Evolutionary conservation across 2,797 vertebrate species (phyloP), one percentile per base, ranked within the genome.

Genomic region (Podarcis siculus): DNA sequence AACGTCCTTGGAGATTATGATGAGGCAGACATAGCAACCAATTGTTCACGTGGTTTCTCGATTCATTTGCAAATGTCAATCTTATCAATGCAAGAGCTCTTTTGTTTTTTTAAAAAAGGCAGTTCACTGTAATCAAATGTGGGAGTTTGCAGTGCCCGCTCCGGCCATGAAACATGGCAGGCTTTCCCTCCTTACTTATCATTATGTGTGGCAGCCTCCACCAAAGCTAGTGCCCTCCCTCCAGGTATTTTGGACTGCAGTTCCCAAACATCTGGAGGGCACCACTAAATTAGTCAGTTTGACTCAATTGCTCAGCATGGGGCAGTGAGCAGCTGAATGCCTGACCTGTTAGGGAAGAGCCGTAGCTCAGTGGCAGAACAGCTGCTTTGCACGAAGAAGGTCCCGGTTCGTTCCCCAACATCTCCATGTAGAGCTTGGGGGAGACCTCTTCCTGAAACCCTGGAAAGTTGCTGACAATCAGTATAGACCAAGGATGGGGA

Each of bases 401-500:
- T 64, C 5, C 61, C 0, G 6, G 17, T 19, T 7, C 5, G 3
- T 61, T 61, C 61, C 17, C 61, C 88, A 89, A 86, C 91, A 91
- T 87, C 83, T 92, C 89, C 87, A 61, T 19, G 61, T 61, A 61
- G 61, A 61, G 1, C 12, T 61, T 61, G 58, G 19, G 19, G 58
- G 15, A 61, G 92, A 90, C 87, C 64, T 93, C 95, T 94, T 94
- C 95, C 92, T 9, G 87, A 30, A 69, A 69, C 27, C 66, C 23
- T 69, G 66, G 66, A 69, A 8, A 67, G 27, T 25, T 25, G 27
- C 66, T 67, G 2, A 9, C 5, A 67, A 25, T 67, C 66, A 67
- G 27, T 67, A 8, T 30, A 67, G 66, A 21, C 58, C 5, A 61
- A 21, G 58, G 21, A 19, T 1, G 5, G 19, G 58, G 21, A 17